These are phyloP conservation scores for Archocentrus centrarchus DNA, from an alignment of 2,113 vertebrate species.

Conservation along the genomic window DNA sequence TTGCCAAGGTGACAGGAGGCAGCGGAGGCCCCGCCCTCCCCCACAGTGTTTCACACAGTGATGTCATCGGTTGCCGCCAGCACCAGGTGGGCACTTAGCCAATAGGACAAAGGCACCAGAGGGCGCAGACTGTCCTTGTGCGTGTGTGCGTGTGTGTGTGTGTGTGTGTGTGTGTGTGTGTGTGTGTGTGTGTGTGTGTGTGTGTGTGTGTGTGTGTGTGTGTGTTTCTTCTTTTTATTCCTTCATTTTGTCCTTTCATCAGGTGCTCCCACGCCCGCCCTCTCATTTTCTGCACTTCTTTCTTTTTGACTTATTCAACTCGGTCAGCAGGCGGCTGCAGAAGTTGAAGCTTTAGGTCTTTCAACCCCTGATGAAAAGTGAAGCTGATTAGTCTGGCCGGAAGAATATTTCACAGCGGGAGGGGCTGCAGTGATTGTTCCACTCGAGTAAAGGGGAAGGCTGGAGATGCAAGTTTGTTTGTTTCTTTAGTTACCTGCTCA, in stretches of 20 bases:
- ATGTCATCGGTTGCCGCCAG: constrained; percentile 67
- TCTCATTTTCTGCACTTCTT: constrained; percentile 32
- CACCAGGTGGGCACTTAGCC: constrained; percentile 46
- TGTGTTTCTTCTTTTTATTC: not conserved
- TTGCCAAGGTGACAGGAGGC: constrained; percentile 74
- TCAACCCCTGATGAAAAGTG: constrained; percentile 35
- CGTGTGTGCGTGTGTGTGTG: not conserved
- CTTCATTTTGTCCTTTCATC: constrained; percentile 41
- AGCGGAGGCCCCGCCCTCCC: constrained; percentile 55
- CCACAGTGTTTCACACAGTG: constrained; percentile 59
- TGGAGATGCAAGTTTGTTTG: not conserved
- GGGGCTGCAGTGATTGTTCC: not conserved
- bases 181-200: not conserved
- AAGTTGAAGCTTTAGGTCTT: constrained; percentile 35
- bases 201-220: not conserved
- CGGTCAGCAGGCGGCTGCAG: constrained; percentile 40
- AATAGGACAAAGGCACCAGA: constrained; percentile 67
- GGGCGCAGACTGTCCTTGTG: constrained; percentile 50
- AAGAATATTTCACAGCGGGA: constrained; percentile 22
- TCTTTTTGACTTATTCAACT: constrained; percentile 60
- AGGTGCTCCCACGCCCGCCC: constrained; percentile 31
- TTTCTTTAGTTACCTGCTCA: not conserved
- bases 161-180: not conserved
- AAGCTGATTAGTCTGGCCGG: constrained; percentile 40
- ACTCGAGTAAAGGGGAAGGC: not conserved